Percentiles rank a stretch among this genome's conserved stretches.
Evolutionary conservation across 1,140 invertebrate genomes (phyloP).

Genomic region (Trichomalopsis sarcophagae): DNA sequence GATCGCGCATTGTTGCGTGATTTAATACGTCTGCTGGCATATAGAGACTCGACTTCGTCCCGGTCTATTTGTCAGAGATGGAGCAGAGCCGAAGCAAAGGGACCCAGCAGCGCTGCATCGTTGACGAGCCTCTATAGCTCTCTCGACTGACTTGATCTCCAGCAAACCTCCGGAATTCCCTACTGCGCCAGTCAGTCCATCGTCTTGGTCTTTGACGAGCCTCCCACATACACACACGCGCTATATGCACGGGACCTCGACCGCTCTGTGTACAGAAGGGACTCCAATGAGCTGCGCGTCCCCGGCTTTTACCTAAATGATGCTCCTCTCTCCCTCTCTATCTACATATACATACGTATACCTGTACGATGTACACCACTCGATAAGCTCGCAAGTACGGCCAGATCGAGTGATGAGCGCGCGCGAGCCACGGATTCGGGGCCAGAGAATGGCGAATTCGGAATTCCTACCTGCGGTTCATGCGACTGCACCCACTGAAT

Average conservation of each 20-base stretch:
- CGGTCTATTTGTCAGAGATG: background rate
- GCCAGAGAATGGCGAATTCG: background rate
- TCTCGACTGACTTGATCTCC: background rate
- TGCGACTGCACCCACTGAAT: background rate
- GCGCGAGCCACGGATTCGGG: too few species aligned
- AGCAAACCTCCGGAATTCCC: background rate
- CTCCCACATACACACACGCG: background rate
- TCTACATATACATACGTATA: background rate
- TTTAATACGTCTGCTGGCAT: background rate
- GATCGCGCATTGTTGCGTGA: background rate
- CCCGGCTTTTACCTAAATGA: constrained; percentile 6
- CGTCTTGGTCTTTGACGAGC: background rate
- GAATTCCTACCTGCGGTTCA: background rate
- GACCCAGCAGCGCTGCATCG: background rate
- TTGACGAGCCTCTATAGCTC: too few species aligned
- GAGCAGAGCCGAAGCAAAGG: background rate
- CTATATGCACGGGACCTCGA: background rate
- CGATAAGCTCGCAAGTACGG: background rate
- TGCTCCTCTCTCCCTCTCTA: background rate
- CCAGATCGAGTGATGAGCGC: background rate
- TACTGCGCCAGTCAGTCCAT: background rate
- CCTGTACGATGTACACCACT: background rate
- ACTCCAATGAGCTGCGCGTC: background rate
- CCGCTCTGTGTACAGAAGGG: background rate
- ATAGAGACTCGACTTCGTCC: background rate